Percentiles rank a stretch among this genome's conserved stretches.
Conservation (phyloP, 2,797 vertebrate genomes). For the Ataeniobius toweri region DNA sequence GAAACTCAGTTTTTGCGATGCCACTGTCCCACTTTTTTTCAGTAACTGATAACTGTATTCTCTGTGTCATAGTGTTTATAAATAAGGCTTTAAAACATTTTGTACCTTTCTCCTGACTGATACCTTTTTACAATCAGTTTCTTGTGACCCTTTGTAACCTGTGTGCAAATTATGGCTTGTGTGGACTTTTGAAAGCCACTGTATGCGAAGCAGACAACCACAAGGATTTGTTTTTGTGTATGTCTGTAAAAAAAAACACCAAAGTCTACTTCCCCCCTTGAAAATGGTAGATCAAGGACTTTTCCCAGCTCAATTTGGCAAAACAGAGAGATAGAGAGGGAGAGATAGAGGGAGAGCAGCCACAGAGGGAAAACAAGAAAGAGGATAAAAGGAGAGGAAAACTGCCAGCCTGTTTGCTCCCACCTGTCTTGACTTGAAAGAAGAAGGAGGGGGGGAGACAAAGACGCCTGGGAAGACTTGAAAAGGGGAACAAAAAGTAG, state of each 20-base stretch:
- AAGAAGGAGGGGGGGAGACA: slow-evolving; percentile 65
- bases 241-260: slow-evolving; percentile 47
- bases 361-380: slow-evolving; percentile 62
- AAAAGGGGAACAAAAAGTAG: slow-evolving; percentile 67
- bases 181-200: background rate
- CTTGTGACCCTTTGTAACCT: background rate
- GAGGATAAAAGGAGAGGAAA: slow-evolving; percentile 60
- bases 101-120: background rate
- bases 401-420: slow-evolving; percentile 76
- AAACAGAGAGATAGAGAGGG: slow-evolving; percentile 43
- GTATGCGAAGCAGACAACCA: slow-evolving; percentile 30
- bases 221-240: slow-evolving; percentile 20
- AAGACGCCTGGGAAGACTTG: slow-evolving; percentile 74
- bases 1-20: background rate
- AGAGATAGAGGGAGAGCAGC: slow-evolving; percentile 39
- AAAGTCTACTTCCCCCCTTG: slow-evolving; percentile 55
- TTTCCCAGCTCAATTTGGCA: slow-evolving; percentile 65
- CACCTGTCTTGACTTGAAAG: slow-evolving; percentile 78
- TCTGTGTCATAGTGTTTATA: background rate
- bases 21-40: background rate
- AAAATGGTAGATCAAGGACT: slow-evolving; percentile 70
- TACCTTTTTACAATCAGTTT: background rate
- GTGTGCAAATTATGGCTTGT: background rate
- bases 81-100: background rate
- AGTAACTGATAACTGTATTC: background rate